Conservation (phyloP, 2,888 invertebrate species). For the Stomorhina lunata region DNA sequence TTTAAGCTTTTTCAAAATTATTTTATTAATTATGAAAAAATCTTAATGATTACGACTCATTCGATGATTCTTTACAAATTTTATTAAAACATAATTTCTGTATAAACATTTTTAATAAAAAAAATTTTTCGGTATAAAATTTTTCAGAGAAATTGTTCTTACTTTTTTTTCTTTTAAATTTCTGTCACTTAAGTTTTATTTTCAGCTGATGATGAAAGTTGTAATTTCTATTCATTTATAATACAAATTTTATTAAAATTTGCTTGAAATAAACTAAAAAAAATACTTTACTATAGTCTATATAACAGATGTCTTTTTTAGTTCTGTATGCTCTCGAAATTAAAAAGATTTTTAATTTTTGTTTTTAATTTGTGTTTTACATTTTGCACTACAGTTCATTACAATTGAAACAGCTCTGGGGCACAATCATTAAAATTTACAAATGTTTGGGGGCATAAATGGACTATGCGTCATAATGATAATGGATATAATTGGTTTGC, state of each 20-base stretch:
- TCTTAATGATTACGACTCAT: too few relatives aligned
- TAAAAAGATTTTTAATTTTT: neutral
- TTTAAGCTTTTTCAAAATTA: too few relatives aligned
- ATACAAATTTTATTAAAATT: conserved; percentile 48
- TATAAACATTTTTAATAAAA: too few relatives aligned
- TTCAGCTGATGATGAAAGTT: conserved; percentile 51
- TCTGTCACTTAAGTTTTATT: conserved; percentile 26
- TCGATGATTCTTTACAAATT: too few relatives aligned
- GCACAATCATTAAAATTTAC: conserved; percentile 19
- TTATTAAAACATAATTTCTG: too few relatives aligned
- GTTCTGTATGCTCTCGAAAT: neutral
- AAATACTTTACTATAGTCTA: neutral
- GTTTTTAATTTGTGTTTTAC: conserved; percentile 19
- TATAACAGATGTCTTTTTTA: conserved; percentile 60
- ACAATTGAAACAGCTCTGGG: conserved; percentile 25
- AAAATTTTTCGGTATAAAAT: too few relatives aligned
- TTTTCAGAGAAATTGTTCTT: too few relatives aligned
- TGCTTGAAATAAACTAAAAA: conserved; percentile 8
- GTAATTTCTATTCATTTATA: neutral
- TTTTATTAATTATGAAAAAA: too few relatives aligned
- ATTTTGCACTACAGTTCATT: conserved; percentile 55
- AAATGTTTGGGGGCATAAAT: conserved; percentile 21
- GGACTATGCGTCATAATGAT: conserved; percentile 9
- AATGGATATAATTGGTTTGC: neutral
- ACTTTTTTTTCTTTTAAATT: neutral